Conservation (phyloP, 2,797 vertebrate genomes). For the Sebastolobus altivelis region DNA sequence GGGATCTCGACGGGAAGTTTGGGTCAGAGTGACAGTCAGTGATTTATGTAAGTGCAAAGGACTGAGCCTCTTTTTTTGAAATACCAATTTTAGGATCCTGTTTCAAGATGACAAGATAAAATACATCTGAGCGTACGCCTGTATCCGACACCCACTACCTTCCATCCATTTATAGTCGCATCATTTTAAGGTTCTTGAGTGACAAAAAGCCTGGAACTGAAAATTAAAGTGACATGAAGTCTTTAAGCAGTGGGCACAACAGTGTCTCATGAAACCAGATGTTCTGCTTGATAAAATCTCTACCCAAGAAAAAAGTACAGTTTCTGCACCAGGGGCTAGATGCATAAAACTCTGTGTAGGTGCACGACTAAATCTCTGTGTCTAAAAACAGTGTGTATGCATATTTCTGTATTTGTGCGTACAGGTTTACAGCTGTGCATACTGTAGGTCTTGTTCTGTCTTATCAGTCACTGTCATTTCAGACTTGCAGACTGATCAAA, state of each 20-base stretch:
- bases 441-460: not conserved
- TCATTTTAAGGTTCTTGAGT: slow-evolving; percentile 36
- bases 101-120: slow-evolving; percentile 50
- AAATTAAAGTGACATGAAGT: slow-evolving; percentile 36
- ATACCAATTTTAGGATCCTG: slow-evolving; percentile 43
- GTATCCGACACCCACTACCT: slow-evolving; percentile 31
- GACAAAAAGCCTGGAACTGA: slow-evolving; percentile 39
- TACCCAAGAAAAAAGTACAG: not conserved
- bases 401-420: not conserved
- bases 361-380: not conserved
- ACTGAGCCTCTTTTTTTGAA: slow-evolving; percentile 27
- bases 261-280: slow-evolving; percentile 19
- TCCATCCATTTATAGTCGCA: slow-evolving; percentile 46
- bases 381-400: not conserved
- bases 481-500: not conserved
- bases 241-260: slow-evolving; percentile 25
- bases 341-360: not conserved
- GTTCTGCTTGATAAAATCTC: slow-evolving; percentile 3
- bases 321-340: not conserved
- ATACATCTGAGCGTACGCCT: slow-evolving; percentile 9
- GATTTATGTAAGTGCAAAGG: slow-evolving; percentile 38
- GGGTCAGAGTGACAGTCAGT: slow-evolving; percentile 18
- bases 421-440: not conserved
- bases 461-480: not conserved
- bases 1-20: slow-evolving; percentile 15